Percentiles rank a stretch among this genome's conserved stretches.
Conservation (phyloP, 2,888 invertebrate genomes). For the Oligia latruncula region DNA sequence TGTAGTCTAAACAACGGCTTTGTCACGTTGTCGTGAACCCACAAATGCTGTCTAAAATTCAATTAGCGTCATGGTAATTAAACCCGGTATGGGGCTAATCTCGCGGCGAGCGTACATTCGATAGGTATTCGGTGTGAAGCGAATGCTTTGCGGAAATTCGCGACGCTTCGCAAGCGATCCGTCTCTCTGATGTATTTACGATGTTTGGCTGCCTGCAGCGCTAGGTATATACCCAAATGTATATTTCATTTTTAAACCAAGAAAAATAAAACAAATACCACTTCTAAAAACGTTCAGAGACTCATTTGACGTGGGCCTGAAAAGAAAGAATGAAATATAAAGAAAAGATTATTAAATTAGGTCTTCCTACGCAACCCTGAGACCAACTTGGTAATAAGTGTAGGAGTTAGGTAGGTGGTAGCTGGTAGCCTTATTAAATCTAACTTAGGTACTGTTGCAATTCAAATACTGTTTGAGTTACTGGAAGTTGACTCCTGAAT, state of each 20-base stretch:
- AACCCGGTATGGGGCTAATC: constrained; percentile 61
- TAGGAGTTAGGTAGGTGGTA: constrained; percentile 36
- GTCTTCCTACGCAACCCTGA: constrained; percentile 36
- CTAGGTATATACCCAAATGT: not conserved
- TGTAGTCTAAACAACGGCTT: constrained; percentile 47
- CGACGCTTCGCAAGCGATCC: constrained; percentile 37
- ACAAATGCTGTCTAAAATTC: constrained; percentile 68
- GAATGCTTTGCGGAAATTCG: constrained; percentile 63
- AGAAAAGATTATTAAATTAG: constrained; percentile 29
- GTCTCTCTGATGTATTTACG: constrained; percentile 41
- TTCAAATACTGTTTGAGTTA: constrained; percentile 33
- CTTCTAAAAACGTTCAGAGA: constrained; percentile 15
- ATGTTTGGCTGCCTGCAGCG: constrained; percentile 20
- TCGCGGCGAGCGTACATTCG: constrained; percentile 49
- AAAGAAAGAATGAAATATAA: constrained; percentile 27
- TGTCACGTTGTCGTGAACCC: constrained; percentile 53
- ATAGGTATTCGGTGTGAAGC: constrained; percentile 56
- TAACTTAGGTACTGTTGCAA: constrained; percentile 16
- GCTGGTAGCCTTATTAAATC: constrained; percentile 25
- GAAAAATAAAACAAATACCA: constrained; percentile 1
- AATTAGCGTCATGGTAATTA: constrained; percentile 71
- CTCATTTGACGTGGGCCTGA: constrained; percentile 22
- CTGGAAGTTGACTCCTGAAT: constrained; percentile 29
- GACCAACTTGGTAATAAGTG: constrained; percentile 13
- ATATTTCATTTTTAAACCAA: not conserved